Evolutionary conservation across 2,113 vertebrate species (phyloP).

Genomic region (Varanus komodoensis): DNA sequence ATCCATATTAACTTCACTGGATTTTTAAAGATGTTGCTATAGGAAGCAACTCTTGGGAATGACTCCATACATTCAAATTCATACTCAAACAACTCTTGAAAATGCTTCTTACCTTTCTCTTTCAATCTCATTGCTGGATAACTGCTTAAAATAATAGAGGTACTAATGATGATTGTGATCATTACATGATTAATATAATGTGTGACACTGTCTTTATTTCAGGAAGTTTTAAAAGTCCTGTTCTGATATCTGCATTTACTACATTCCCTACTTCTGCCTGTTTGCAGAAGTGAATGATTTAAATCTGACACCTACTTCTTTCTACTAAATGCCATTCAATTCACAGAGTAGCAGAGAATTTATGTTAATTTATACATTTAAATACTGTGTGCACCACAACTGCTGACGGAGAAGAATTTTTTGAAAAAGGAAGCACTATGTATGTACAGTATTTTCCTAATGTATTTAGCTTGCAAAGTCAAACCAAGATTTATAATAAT

Average conservation of each 20-base stretch:
- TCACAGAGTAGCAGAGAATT: slow-evolving; percentile 51
- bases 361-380: slow-evolving; percentile 67
- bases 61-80: not conserved
- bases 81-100: not conserved
- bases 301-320: slow-evolving; percentile 32
- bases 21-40: not conserved
- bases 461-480: slow-evolving; percentile 73
- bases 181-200: slow-evolving; percentile 1
- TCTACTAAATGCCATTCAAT: slow-evolving; percentile 47
- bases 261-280: slow-evolving; percentile 36
- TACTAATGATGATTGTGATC: not conserved
- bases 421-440: slow-evolving; percentile 68
- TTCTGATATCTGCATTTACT: slow-evolving; percentile 14
- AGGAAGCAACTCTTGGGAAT: not conserved
- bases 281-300: not conserved
- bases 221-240: slow-evolving; percentile 12
- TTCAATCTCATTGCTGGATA: not conserved
- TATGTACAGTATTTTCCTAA: slow-evolving; percentile 60
- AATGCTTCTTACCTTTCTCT: not conserved
- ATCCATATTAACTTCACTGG: not conserved
- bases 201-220: not conserved
- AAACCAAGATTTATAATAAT: slow-evolving; percentile 69
- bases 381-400: slow-evolving; percentile 64
- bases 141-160: not conserved
- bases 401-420: slow-evolving; percentile 64